Evolutionary conservation across 2,888 invertebrate species (phyloP).

Genomic region (Spodoptera exigua): DNA sequence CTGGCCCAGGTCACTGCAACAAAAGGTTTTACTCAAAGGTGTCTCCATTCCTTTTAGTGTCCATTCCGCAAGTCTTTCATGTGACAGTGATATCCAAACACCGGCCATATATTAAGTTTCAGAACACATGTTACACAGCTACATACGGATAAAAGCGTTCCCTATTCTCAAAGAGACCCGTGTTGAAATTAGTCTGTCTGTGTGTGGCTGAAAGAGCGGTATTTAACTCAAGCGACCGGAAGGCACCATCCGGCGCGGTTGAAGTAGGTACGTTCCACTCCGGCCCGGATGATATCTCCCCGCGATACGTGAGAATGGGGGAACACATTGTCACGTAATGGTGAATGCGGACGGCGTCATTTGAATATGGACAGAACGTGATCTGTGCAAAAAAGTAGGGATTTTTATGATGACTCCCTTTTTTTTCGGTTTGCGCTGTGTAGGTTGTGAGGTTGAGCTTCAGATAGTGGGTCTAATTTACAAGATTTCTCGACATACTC

Average conservation of each 20-base stretch:
- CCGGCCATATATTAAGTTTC: conserved; percentile 39
- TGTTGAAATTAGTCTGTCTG: conserved; percentile 62
- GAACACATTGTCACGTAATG: conserved; percentile 50
- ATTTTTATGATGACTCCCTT: conserved; percentile 17
- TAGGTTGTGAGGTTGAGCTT: not conserved
- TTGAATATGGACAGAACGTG: conserved; percentile 48
- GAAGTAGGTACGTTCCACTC: conserved; percentile 49
- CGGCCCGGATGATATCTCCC: conserved; percentile 44
- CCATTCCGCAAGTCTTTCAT: conserved; percentile 9
- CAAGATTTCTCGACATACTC: not conserved
- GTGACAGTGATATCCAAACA: conserved; percentile 36
- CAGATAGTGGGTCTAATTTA: not conserved
- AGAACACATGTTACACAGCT: conserved; percentile 34
- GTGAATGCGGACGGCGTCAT: conserved; percentile 45
- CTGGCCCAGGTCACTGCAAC: too few species aligned
- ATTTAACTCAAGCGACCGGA: conserved; percentile 71
- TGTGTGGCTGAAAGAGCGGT: conserved; percentile 57
- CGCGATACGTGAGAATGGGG: conserved; percentile 41
- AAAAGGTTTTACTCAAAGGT: not conserved
- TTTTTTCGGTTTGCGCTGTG: not conserved
- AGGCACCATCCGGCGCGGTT: conserved; percentile 63
- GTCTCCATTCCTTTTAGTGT: not conserved
- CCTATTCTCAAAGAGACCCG: conserved; percentile 48
- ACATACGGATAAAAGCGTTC: conserved; percentile 38
- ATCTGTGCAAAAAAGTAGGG: conserved; percentile 39